phyloP scores from a whole-genome alignment of 2,113 vertebrate genomes.

The Cheirogaleus medius region DNA sequence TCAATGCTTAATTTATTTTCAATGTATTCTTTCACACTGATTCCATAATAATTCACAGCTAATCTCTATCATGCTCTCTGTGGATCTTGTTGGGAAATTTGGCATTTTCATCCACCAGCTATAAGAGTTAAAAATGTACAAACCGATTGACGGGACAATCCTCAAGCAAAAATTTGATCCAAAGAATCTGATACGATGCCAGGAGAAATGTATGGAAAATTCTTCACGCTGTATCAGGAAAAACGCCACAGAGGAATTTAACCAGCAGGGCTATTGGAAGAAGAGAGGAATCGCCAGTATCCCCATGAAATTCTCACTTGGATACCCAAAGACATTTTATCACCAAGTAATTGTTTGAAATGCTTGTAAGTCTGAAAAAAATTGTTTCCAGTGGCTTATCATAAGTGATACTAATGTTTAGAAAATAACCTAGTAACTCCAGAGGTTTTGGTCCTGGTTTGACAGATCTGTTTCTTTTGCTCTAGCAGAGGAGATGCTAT shows the following conservation, averaged over 20 bases:
- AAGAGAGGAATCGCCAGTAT: conserved; percentile 87
- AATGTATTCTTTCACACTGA: not conserved
- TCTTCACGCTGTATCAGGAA: conserved; percentile 74
- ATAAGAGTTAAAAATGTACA: conserved; percentile 88
- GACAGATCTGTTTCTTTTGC: not conserved
- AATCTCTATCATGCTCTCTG: not conserved
- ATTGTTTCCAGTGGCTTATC: not conserved
- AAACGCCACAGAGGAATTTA: conserved; percentile 78
- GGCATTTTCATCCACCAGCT: conserved; percentile 75
- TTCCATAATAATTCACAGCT: not conserved
- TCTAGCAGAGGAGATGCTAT: not conserved
- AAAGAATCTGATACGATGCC: conserved; percentile 84
- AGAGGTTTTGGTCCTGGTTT: not conserved
- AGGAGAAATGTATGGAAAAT: conserved; percentile 86
- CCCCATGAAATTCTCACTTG: conserved; percentile 87
- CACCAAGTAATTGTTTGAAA: conserved; percentile 84
- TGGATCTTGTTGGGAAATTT: not conserved
- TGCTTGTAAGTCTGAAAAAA: not conserved
- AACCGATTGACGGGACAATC: conserved; percentile 76
- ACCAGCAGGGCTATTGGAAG: conserved; percentile 86
- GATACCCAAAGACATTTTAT: conserved; percentile 79
- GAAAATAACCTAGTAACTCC: not conserved
- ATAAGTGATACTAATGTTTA: not conserved
- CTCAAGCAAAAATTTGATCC: conserved; percentile 86
- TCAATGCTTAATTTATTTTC: not conserved